These are phyloP conservation scores for Ara ararauna DNA, from an alignment of 2,797 vertebrate species.

Conservation along the genomic window DNA sequence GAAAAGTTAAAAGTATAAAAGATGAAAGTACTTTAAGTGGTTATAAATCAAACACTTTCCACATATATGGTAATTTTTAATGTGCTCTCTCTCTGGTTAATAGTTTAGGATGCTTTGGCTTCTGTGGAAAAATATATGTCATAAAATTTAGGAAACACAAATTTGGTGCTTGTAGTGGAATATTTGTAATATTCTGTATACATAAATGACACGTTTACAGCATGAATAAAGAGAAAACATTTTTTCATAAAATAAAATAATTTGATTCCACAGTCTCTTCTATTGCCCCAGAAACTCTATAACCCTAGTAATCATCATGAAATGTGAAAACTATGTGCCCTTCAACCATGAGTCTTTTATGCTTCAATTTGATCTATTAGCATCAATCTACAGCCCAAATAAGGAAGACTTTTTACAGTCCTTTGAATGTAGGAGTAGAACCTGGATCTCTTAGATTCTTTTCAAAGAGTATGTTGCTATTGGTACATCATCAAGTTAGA, in stretches of 20 bases:
- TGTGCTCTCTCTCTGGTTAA: neutral
- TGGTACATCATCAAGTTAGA: neutral
- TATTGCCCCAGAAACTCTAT: neutral
- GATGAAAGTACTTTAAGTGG: neutral
- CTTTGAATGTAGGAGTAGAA: fast-evolving
- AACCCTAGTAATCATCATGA: neutral
- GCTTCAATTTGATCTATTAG: neutral
- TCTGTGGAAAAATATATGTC: neutral
- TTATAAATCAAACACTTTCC: neutral
- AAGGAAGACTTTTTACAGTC: neutral
- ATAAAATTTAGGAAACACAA: neutral
- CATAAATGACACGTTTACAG: neutral
- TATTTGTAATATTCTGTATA: neutral
- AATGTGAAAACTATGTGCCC: neutral
- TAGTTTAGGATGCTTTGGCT: neutral
- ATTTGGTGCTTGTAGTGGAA: neutral
- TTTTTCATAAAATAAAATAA: neutral
- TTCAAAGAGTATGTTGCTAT: neutral
- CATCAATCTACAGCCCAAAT: neutral
- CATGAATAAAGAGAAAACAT: neutral
- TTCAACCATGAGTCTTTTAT: neutral
- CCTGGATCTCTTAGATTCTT: neutral
- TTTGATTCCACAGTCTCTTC: neutral
- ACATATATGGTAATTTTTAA: neutral
- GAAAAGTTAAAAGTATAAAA: neutral